Base-by-base conservation (phyloP, 1,140 invertebrate genomes). In the Drosophila melanica region DNA sequence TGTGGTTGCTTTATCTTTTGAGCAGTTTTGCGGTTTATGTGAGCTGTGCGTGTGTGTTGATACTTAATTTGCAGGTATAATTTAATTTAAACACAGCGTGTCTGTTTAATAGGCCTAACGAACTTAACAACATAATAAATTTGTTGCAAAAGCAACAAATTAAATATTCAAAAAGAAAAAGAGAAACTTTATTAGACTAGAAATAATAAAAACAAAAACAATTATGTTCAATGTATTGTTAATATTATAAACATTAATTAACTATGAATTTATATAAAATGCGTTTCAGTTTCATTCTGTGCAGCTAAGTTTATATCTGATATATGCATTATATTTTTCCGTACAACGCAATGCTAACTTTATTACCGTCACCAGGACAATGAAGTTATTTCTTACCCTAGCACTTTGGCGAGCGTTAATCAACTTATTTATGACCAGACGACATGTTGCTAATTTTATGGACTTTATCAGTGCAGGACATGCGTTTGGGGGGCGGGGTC, bases 361-460 rank as follows among this genome's bases (percentile, higher is more conserved):
- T 9, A 42, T 55, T 42, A 55, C 20, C 53, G 35, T 8, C 14
- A 30, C 7, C 27, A 33, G 2, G n/a, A 51, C 27, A 51, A 14
- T 12, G 14, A 4, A 18, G 14, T 4, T 16, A 16, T 20, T 54
- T 20, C 33, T 45, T 45, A 20, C 9, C 27, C 6, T n/a, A 9
- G 44, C 35, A 44, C 14, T 16, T 20, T 23, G 12, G 14, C 33
- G 14, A 9, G 51, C 41, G 48, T 77, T 77, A 79, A 75, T 78
- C 71, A 78, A 71, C 66, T 79, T 70, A 75, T 73, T 78, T 75
- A 78, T 65, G 65, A 30, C 11, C 54, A 41, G 51, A 39, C 44
- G 42, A 44, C 63, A 67, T 59, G 48, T 62, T 53, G 58, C 44
- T 47, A 18, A 60, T 70, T 69, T 62, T 44, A 74, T 77, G 63